These are phyloP conservation scores for Megalonaias nervosa DNA, from an alignment of 1,140 invertebrate species.

Conservation along the genomic window DNA sequence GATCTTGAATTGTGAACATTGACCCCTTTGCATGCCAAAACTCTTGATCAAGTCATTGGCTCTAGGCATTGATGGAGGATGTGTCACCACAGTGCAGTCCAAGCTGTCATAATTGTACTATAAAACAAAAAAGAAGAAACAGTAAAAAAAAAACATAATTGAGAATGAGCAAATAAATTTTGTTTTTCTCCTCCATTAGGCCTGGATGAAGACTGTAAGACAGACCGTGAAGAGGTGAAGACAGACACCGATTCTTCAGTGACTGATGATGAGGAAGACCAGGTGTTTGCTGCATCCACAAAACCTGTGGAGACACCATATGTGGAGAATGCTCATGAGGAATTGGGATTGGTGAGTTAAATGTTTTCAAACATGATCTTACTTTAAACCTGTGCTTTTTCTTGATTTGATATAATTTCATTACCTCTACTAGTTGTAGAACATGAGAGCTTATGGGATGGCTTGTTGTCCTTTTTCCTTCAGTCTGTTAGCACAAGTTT, in stretches of 20 bases:
- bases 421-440: too few relatives aligned
- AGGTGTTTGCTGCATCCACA: conserved; percentile 35
- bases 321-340: conserved; percentile 76
- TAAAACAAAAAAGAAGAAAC: neutral
- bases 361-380: neutral
- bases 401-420: too few relatives aligned
- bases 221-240: conserved; percentile 61
- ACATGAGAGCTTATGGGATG: too few relatives aligned
- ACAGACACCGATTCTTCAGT: conserved; percentile 39
- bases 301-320: conserved; percentile 67
- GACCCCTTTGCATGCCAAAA: neutral
- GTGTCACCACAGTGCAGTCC: neutral
- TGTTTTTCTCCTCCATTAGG: conserved; percentile 33
- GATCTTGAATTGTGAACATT: too few relatives aligned
- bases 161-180: neutral
- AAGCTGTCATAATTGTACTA: neutral
- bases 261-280: conserved; percentile 42
- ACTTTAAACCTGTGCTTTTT: too few relatives aligned
- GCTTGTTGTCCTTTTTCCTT: too few relatives aligned
- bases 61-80: neutral
- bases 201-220: conserved; percentile 63
- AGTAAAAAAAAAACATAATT: neutral
- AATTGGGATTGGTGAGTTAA: conserved; percentile 78
- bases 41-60: neutral
- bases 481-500: too few relatives aligned